phyloP scores from a whole-genome alignment of 2,113 vertebrate species.

The Chrysochloris asiatica region DNA sequence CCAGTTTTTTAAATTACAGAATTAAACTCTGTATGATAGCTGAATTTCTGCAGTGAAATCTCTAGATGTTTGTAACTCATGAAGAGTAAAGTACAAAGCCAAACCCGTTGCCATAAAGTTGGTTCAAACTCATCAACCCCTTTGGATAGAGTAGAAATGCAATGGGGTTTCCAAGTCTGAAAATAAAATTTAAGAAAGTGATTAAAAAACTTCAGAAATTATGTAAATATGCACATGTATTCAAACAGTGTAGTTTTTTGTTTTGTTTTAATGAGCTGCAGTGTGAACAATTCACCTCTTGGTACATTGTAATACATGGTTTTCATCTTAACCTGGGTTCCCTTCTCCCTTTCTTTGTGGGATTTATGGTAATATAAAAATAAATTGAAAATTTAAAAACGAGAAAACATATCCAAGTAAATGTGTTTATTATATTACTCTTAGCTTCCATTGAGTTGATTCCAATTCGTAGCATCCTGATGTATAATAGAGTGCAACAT shows the following conservation, averaged over 20 bases:
- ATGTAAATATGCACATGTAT: not conserved
- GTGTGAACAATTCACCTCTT: not conserved
- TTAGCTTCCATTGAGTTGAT: not conserved
- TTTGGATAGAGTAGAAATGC: too few species aligned
- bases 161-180: too few species aligned
- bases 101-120: too few species aligned
- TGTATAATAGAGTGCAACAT: not conserved
- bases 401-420: constrained; percentile 3
- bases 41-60: too few species aligned
- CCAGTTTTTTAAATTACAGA: too few species aligned
- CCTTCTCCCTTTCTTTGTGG: not conserved
- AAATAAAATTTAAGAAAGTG: constrained; percentile 10
- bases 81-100: too few species aligned
- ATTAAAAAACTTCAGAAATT: constrained; percentile 29
- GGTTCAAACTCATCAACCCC: too few species aligned
- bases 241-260: not conserved
- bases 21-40: too few species aligned
- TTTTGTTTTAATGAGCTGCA: not conserved
- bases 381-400: not conserved
- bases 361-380: constrained; percentile 8
- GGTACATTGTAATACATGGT: not conserved
- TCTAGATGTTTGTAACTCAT: too few species aligned
- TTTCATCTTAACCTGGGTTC: not conserved
- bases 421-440: not conserved
- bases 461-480: not conserved